phyloP scores from a whole-genome alignment of 2,797 vertebrate genomes.

The Artibeus jamaicensis region DNA sequence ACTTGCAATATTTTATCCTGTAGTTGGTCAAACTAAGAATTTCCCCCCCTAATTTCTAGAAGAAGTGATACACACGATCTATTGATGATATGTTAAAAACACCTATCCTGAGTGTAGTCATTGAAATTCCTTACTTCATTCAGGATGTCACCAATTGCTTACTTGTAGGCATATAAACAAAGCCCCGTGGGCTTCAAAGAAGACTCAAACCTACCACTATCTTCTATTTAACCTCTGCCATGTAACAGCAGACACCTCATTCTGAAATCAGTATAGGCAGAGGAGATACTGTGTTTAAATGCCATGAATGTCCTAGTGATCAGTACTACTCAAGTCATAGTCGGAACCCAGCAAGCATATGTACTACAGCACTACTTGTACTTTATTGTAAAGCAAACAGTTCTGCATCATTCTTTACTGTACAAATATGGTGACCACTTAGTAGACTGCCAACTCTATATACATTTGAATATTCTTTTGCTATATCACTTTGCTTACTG shows the following conservation, averaged over 20 bases:
- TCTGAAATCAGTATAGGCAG: background rate
- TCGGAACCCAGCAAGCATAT: background rate
- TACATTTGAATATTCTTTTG: background rate
- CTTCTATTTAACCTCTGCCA: background rate
- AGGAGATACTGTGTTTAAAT: background rate
- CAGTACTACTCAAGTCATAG: background rate
- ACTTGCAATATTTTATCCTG: background rate
- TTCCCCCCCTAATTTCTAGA: background rate
- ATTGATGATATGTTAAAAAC: background rate
- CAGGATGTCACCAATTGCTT: background rate
- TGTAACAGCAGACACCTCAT: background rate
- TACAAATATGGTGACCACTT: background rate
- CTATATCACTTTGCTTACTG: background rate
- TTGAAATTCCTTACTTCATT: background rate
- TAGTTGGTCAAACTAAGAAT: background rate
- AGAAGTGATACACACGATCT: background rate
- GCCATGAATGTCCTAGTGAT: background rate
- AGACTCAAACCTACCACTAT: background rate
- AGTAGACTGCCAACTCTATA: background rate
- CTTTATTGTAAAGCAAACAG: background rate
- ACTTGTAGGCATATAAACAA: background rate
- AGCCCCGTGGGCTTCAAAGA: background rate
- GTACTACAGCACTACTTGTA: no score
- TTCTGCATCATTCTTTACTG: background rate
- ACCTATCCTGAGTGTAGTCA: background rate